Evolutionary conservation across 1,140 invertebrate genomes (phyloP).

Genomic region (Philopotamus ludificatus): DNA sequence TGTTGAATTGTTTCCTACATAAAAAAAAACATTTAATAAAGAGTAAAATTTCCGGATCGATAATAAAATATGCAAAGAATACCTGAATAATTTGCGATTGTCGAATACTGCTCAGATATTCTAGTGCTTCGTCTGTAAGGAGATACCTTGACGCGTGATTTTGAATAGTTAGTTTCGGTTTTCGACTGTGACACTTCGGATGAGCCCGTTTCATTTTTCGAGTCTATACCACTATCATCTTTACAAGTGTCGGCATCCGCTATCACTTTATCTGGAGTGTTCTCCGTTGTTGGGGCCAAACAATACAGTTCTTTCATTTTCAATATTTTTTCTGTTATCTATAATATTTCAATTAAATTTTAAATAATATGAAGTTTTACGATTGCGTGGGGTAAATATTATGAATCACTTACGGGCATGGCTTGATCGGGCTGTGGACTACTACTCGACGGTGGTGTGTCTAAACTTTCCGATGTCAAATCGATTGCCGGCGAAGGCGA

Average conservation of each 20-base stretch:
- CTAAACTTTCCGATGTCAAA: background rate
- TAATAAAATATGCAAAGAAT: background rate
- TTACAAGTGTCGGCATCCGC: constrained; percentile 44
- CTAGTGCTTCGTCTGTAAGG: constrained; percentile 50
- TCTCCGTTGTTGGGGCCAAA: constrained; percentile 39
- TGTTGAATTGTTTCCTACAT: constrained; percentile 36
- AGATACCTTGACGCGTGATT: constrained; percentile 52
- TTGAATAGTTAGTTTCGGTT: constrained; percentile 52
- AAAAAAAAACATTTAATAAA: background rate
- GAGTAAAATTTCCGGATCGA: background rate
- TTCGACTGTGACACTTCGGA: constrained; percentile 42
- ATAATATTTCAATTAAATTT: too few relatives aligned
- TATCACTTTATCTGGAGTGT: constrained; percentile 46
- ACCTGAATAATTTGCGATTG: constrained; percentile 53
- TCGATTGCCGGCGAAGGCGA: constrained; percentile 7
- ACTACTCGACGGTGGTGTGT: background rate
- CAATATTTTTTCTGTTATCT: constrained; percentile 45
- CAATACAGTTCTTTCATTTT: constrained; percentile 48
- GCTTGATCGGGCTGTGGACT: constrained; percentile 23
- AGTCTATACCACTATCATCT: constrained; percentile 30
- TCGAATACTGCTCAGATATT: constrained; percentile 46
- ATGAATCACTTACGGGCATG: constrained; percentile 20
- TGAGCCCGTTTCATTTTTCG: constrained; percentile 28
- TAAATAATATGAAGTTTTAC: too few relatives aligned
- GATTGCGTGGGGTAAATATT: too few relatives aligned